These are phyloP conservation scores for Aulostomus chinensis DNA, from an alignment of 2,797 vertebrate genomes.

Conservation along the genomic window DNA sequence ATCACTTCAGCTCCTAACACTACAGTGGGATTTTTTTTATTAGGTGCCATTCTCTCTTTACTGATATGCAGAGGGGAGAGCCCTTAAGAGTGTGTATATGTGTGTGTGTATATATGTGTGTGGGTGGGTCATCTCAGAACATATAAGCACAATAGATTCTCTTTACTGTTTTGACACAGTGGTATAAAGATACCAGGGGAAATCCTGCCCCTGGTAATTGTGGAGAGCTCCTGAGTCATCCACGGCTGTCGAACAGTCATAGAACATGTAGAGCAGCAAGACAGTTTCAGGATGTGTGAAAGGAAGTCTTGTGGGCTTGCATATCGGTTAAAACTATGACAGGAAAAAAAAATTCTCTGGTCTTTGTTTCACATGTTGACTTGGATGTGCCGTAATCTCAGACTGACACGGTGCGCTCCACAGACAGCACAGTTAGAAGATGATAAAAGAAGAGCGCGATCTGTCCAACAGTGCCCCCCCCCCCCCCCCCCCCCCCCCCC, in stretches of 20 bases:
- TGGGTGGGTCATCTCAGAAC: no score
- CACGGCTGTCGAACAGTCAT: conserved; percentile 15
- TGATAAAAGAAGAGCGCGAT: conserved; percentile 16
- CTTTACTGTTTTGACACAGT: conserved; percentile 15
- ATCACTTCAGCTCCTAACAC: conserved; percentile 33
- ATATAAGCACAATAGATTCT: not conserved
- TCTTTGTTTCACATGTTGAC: conserved; percentile 4
- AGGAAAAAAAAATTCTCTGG: conserved; percentile 13
- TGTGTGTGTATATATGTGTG: no score
- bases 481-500: no score
- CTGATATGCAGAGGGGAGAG: not conserved
- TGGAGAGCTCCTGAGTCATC: conserved; percentile 39
- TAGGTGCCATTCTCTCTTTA: conserved; percentile 19
- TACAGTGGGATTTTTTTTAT: conserved; percentile 35
- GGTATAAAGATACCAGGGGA: conserved; percentile 8
- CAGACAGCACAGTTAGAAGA: conserved; percentile 13
- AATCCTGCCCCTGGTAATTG: conserved; percentile 48
- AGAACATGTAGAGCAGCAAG: conserved; percentile 6
- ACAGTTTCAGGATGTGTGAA: conserved; percentile 62
- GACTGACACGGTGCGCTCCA: no score
- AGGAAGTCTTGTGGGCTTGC: conserved; percentile 57
- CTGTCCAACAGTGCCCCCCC: conserved; percentile 3
- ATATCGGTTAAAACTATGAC: conserved; percentile 30
- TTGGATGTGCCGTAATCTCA: no score
- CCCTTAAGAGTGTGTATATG: not conserved